Evolutionary conservation across 2,888 invertebrate genomes (phyloP).

Genomic region (Trichopria drosophilae): DNA sequence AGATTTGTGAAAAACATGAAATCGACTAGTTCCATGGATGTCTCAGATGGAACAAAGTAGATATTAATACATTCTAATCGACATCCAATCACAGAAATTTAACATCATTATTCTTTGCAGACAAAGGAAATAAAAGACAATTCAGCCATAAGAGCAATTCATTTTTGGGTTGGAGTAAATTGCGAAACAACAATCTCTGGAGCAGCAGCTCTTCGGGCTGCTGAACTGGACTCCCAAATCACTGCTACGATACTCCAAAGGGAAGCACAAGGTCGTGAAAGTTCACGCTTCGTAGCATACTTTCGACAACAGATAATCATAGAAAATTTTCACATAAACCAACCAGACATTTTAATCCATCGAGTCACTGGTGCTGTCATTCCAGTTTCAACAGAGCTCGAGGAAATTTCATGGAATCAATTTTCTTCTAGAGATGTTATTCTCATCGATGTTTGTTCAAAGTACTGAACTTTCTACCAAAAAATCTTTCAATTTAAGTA

Average conservation of each 20-base stretch:
- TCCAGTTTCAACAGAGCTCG: conserved; percentile 76
- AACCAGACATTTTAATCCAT: conserved; percentile 62
- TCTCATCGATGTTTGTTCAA: conserved; percentile 70
- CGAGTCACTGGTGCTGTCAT: conserved; percentile 82
- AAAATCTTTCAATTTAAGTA: not conserved
- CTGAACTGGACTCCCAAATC: conserved; percentile 82
- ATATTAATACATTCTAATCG: too few relatives aligned
- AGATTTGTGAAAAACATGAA: too few relatives aligned
- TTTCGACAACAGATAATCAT: conserved; percentile 66
- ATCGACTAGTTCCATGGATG: too few relatives aligned
- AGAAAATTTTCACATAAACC: conserved; percentile 43
- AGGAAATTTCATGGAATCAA: conserved; percentile 77
- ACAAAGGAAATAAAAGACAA: conserved; percentile 60
- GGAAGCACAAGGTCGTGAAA: conserved; percentile 84
- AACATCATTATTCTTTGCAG: conserved; percentile 59
- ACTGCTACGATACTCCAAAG: conserved; percentile 75
- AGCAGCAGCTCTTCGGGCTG: conserved; percentile 82
- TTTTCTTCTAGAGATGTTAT: conserved; percentile 87
- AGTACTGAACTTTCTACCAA: conserved; percentile 30
- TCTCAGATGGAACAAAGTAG: too few relatives aligned
- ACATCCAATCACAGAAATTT: too few relatives aligned
- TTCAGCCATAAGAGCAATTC: conserved; percentile 76
- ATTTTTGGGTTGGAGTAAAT: conserved; percentile 85
- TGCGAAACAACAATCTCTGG: conserved; percentile 80
- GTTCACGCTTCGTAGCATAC: conserved; percentile 80